Evolutionary conservation across 1,140 invertebrate species (phyloP), one percentile per base, ranked within the genome.

Genomic region (Trinorchestia longiramus): DNA sequence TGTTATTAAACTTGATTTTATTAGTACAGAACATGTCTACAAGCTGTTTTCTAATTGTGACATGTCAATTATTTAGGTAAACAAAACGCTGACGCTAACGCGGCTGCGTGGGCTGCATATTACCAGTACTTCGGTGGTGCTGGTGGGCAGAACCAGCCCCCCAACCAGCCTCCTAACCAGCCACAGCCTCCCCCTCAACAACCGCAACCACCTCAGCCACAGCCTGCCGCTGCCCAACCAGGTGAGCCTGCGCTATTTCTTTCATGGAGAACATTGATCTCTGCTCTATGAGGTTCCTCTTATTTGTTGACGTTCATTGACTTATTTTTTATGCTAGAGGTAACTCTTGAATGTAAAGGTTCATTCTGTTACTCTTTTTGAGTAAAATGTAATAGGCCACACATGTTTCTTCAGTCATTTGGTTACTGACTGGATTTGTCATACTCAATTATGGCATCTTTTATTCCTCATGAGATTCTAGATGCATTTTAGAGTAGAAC

Each of bases 21-120:
- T 23, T 77, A 11, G 1, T 36, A 28, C 28, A 28, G 3, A 23
- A 36, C 28, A 28, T 77, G 11, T 77, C 1, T 28, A 23, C 11
- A 36, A 11, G 62, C 62, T 28, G 28, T 77, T 3, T 77, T 28
- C 3, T 77, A 77, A 15, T 3, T 77, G 62, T 36, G 62, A 36
- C 62, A 36, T 36, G 11, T 11, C 28, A 15, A 77, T 77, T 36
- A 3, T 90, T 11, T 96, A 97, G 97, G 96, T 87, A 97, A 97
- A 95, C 96, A 96, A 97, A 97, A 97, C 97, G 97, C 97, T 96
- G 97, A 97, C 97, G 97, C 97, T 17, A 97, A 97, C 97, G 97
- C 97, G 95, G 97, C 97, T 53, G 97, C 97, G 41, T 98, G 98
- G 98, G 97, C 97, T 77, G 97, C 97, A 36, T 98, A 98, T 97